Evolutionary conservation across 2,888 invertebrate genomes (phyloP).

Genomic region (Neocrepidodera transversa): DNA sequence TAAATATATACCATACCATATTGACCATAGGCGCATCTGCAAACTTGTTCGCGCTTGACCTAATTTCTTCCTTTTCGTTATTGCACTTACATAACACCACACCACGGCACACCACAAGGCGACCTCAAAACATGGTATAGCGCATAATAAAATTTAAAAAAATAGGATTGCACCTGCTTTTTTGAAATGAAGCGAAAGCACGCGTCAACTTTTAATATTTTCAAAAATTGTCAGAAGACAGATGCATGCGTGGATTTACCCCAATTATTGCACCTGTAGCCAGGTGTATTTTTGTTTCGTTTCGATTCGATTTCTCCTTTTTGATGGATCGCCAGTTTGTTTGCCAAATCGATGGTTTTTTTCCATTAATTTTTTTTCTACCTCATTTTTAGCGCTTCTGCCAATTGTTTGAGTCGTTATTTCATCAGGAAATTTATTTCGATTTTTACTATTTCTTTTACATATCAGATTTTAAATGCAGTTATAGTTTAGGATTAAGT

Average conservation of each 20-base stretch:
- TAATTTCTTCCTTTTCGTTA: neutral
- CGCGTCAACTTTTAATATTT: slow-evolving; percentile 27
- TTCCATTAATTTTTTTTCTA: too few species aligned
- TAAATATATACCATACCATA: too few species aligned
- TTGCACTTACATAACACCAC: neutral
- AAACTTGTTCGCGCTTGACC: too few species aligned
- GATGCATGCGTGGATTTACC: slow-evolving; percentile 41
- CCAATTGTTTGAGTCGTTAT: too few species aligned
- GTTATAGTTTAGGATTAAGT: too few species aligned
- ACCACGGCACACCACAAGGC: neutral
- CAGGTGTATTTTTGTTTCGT: slow-evolving; percentile 42
- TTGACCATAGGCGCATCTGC: too few species aligned
- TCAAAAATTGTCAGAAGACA: slow-evolving; percentile 15
- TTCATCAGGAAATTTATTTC: too few species aligned
- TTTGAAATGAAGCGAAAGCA: slow-evolving; percentile 16
- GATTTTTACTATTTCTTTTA: too few species aligned
- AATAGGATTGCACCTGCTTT: slow-evolving; percentile 14
- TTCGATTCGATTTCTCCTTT: slow-evolving; percentile 42
- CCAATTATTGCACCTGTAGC: slow-evolving; percentile 47
- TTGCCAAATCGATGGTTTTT: too few species aligned
- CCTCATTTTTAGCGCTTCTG: too few species aligned
- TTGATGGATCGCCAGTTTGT: neutral
- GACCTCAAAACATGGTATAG: neutral
- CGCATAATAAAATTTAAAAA: neutral
- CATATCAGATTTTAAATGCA: too few species aligned